Percentiles rank a stretch among this genome's conserved stretches.
phyloP scores from a whole-genome alignment of 1,140 invertebrate species.

The Bombyx mori region ASM3026992v2 NC_085112.1:13155001-13155500 shows the following conservation, averaged over 20 bases:
- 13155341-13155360: too few relatives aligned
- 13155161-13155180: conserved; percentile 9
- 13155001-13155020: too few relatives aligned
- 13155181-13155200: neutral
- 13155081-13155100: conserved; percentile 39
- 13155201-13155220: too few relatives aligned
- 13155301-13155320: too few relatives aligned
- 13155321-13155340: too few relatives aligned
- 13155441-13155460: neutral
- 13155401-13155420: too few relatives aligned
- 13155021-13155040: neutral
- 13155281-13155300: too few relatives aligned
- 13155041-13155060: conserved; percentile 16
- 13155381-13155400: neutral
- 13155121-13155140: conserved; percentile 19
- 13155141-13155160: conserved; percentile 18
- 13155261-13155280: too few relatives aligned
- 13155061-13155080: conserved; percentile 28
- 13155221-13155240: too few relatives aligned
- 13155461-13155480: conserved; percentile 4
- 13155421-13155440: neutral
- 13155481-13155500: conserved; percentile 5
- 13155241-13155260: too few relatives aligned
- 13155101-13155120: conserved; percentile 38
- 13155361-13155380: too few relatives aligned